These are phyloP conservation scores for Epizoanthus rinbou DNA, from an alignment of 92 coral and sea anemone genomes.

Conservation along the genomic window DNA sequence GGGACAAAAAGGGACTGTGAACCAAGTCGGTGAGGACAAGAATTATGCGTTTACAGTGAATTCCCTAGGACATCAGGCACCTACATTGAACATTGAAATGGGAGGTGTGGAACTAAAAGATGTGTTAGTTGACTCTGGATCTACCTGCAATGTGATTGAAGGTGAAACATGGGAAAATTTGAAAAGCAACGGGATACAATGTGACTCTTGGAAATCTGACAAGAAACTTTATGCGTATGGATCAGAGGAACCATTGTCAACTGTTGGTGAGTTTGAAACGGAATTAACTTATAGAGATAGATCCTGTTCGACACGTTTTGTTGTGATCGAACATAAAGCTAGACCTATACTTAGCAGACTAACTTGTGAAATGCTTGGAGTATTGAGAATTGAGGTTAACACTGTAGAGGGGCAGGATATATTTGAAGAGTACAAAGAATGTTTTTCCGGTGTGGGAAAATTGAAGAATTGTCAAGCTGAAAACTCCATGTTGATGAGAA, in stretches of 20 bases:
- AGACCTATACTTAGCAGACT: slow-evolving; percentile 31
- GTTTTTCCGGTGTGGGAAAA: slow-evolving; percentile 41
- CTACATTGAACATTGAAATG: slow-evolving; percentile 28
- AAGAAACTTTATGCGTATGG: slow-evolving; percentile 35
- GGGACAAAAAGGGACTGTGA: slow-evolving; percentile 26
- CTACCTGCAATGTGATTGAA: slow-evolving; percentile 51
- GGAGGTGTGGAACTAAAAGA: slow-evolving; percentile 41
- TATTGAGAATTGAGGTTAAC: slow-evolving; percentile 2
- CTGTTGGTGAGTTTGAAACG: slow-evolving; percentile 52
- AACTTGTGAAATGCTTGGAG: slow-evolving; percentile 42
- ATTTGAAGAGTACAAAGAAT: slow-evolving; percentile 3
- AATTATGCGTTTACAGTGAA: slow-evolving; percentile 27
- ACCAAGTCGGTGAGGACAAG: slow-evolving; percentile 37
- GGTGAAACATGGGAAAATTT: slow-evolving; percentile 30
- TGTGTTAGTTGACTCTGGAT: slow-evolving; percentile 46
- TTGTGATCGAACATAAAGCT: slow-evolving; percentile 37
- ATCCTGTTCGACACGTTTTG: slow-evolving; percentile 28
- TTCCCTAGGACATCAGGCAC: not conserved
- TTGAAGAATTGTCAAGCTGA: slow-evolving; percentile 27
- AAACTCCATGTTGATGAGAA: slow-evolving; percentile 39
- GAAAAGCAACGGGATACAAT: slow-evolving; percentile 18
- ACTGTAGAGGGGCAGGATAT: slow-evolving; percentile 22
- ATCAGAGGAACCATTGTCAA: slow-evolving; percentile 25
- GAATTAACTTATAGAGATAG: slow-evolving; percentile 27
- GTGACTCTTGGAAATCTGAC: slow-evolving; percentile 29